Evolutionary conservation across 2,888 invertebrate species (phyloP).

Genomic region (Leucozona laternaria): DNA sequence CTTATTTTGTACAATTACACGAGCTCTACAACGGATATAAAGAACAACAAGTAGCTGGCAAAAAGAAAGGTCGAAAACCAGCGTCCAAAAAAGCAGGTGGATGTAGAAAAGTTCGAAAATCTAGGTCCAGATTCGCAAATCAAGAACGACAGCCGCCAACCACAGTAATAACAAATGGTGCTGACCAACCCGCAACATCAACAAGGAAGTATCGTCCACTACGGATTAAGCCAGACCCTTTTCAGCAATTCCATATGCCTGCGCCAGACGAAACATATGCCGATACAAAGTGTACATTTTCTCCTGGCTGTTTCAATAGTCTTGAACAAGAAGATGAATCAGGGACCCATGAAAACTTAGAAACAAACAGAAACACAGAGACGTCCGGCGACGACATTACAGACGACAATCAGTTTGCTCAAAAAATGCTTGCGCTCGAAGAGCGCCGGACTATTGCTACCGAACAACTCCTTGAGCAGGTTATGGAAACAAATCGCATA

Average conservation of each 20-base stretch:
- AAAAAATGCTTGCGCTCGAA: slow-evolving; percentile 45
- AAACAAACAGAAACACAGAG: neutral
- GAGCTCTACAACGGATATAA: neutral
- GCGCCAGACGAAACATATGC: neutral
- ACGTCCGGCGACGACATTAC: neutral
- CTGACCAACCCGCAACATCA: neutral
- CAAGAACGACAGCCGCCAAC: neutral
- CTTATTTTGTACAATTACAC: slow-evolving; percentile 36
- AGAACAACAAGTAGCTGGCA: neutral
- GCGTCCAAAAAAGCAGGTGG: neutral
- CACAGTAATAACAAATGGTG: neutral
- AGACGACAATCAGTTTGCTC: slow-evolving; percentile 1
- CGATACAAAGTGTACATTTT: neutral
- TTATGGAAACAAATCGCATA: slow-evolving; percentile 40
- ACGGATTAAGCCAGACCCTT: neutral
- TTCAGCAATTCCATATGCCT: neutral
- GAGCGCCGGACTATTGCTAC: slow-evolving; percentile 51
- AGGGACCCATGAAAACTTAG: neutral
- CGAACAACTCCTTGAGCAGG: slow-evolving; percentile 27
- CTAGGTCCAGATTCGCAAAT: neutral
- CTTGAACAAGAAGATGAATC: neutral
- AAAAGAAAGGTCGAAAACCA: neutral
- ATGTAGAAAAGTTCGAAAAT: neutral
- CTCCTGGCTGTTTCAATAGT: neutral
- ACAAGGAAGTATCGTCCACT: neutral